Evolutionary conservation across 2,888 invertebrate species (phyloP).

Genomic region (Notodonta dromedarius): DNA sequence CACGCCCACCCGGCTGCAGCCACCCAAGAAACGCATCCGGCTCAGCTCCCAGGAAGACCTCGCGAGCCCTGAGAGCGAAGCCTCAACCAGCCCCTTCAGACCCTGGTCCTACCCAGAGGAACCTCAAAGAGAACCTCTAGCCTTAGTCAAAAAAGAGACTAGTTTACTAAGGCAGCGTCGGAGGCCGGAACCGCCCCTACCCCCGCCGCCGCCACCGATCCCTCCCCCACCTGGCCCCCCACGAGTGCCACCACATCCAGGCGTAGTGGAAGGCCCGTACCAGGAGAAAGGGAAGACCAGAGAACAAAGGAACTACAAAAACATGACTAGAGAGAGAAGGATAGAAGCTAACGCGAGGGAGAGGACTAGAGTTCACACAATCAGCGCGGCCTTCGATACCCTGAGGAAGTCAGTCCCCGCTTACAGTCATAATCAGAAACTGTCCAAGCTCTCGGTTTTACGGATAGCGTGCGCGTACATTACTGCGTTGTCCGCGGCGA

Average conservation of each 20-base stretch:
- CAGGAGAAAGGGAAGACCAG: conserved; percentile 68
- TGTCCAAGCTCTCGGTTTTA: conserved; percentile 96
- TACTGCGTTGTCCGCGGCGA: conserved; percentile 91
- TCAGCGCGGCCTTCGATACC: conserved; percentile 97
- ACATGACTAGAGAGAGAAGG: conserved; percentile 96
- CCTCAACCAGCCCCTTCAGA: conserved; percentile 82
- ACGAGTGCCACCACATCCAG: conserved; percentile 83
- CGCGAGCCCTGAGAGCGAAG: conserved; percentile 70
- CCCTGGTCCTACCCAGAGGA: conserved; percentile 86
- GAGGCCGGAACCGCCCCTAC: conserved; percentile 65
- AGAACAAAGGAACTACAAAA: conserved; percentile 95
- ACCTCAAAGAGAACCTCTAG: conserved; percentile 86
- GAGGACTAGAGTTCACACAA: conserved; percentile 96
- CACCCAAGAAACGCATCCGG: conserved; percentile 89
- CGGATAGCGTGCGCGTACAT: conserved; percentile 98
- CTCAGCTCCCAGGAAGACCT: conserved; percentile 70
- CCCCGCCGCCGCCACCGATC: conserved; percentile 57
- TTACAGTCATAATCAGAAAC: conserved; percentile 96
- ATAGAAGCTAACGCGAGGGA: conserved; percentile 98
- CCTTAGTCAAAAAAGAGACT: conserved; percentile 83
- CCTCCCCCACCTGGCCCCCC: conserved; percentile 65
- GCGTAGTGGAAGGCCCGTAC: conserved; percentile 59
- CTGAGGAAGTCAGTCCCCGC: conserved; percentile 93
- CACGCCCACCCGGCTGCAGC: conserved; percentile 73
- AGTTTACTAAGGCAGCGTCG: conserved; percentile 64